Base-by-base conservation (phyloP, 2,888 invertebrate genomes). In the Nomada goodeniana region DNA sequence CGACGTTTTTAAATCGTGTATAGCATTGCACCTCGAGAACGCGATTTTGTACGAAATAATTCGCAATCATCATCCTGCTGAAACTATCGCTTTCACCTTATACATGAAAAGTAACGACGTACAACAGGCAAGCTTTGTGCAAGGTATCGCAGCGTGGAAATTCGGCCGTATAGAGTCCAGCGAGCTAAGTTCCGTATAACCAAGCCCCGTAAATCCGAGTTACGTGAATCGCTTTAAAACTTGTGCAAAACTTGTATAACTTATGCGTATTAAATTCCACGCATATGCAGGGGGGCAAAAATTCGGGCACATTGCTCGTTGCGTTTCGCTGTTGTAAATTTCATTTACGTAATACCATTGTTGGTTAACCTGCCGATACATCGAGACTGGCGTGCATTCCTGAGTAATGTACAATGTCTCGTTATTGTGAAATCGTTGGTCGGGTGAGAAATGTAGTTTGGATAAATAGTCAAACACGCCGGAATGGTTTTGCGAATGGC, bases 11-110 rank as follows among this genome's bases (percentile, higher is more conserved):
- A 11, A 47, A 47, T 47, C 47, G 47, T 47, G 47, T 15, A 2
- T 3, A 15, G 47, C 2, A 9, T 36, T 9, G 10, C 20, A 15
- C 15, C 5, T 7, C 7, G 18, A 26, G 47, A 44, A 44, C 23
- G 15, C 63, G 23, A 47, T 23, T 13, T 2, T 42, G 15, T 2
- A 26, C 23, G 23, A 20, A 63, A 7, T 2, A 20, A 29, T 65
- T 29, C 65, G n/a, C 64, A 52, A 29, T 29, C 20, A 29, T 29
- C 36, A 20, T 36, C 13, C 42, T 53, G 36, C 53, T 15, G 67
- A 67, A 67, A 53, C 53, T 20, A 53, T 53, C 36, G 53, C 67
- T 67, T 67, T 67, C 67, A 36, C 67, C 53, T 67, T 53, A 5
- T 20, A 67, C 53, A 15, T 13, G 47, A 64, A 64, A 53, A 67